phyloP scores from a whole-genome alignment of 2,797 vertebrate species.

The Hydrolagus colliei region DNA sequence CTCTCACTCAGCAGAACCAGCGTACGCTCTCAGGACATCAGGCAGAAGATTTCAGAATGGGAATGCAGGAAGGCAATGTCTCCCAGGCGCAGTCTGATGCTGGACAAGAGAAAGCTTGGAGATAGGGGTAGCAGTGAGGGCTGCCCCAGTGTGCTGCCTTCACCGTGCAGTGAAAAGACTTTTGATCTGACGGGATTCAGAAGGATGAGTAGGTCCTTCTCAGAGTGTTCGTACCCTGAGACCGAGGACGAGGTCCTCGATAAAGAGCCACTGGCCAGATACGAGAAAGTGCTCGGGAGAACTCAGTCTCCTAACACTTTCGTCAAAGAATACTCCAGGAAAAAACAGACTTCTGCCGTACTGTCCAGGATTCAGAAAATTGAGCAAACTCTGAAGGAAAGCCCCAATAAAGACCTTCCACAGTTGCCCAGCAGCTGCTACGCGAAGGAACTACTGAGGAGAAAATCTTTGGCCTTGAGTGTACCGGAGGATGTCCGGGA shows the following conservation, averaged over 20 bases:
- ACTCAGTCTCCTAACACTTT: slow-evolving; percentile 63
- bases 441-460: slow-evolving; percentile 71
- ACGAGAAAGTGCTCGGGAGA: slow-evolving; percentile 74
- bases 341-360: slow-evolving; percentile 84
- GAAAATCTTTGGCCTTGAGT: slow-evolving; percentile 67
- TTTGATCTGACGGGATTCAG: slow-evolving; percentile 87
- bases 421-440: slow-evolving; percentile 91
- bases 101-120: slow-evolving; percentile 74
- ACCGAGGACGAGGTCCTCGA: slow-evolving; percentile 78
- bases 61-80: slow-evolving; percentile 74
- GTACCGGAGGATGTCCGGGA: slow-evolving; percentile 62
- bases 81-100: slow-evolving; percentile 72
- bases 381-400: slow-evolving; percentile 88
- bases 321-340: slow-evolving; percentile 67
- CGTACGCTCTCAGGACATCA: slow-evolving; percentile 69
- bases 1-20: slow-evolving; percentile 63
- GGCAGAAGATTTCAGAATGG: slow-evolving; percentile 96
- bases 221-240: slow-evolving; percentile 88
- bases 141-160: slow-evolving; percentile 79
- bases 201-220: slow-evolving; percentile 95
- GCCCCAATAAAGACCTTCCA: slow-evolving; percentile 75
- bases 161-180: slow-evolving; percentile 85
- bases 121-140: slow-evolving; percentile 75
- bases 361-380: slow-evolving; percentile 97
- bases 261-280: slow-evolving; percentile 68